Base-by-base conservation (phyloP, 2,888 invertebrate genomes). In the Ichneumon xanthorius region DNA sequence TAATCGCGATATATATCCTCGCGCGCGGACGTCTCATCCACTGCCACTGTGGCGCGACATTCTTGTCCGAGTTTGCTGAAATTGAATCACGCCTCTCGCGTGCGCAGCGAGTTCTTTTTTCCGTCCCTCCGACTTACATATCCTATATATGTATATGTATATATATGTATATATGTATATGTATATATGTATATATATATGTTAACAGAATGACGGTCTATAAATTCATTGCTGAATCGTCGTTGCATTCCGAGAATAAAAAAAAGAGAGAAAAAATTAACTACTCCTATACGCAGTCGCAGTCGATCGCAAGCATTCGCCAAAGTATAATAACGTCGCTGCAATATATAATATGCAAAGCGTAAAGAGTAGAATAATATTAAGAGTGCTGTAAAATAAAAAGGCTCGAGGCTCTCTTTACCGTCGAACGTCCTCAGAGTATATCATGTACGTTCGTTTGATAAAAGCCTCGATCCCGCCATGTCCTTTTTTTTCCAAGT, bases 361-460 rank as follows among this genome's bases (percentile, higher is more conserved):
- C 58, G 58, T 26, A 58, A 22, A 58, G 26, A 14, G 58, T 58
- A 14, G 58, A 58, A 58, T 45, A 14, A 45, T 45, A 45, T 45
- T 45, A 30, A 67, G 33, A 53, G 5, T 22, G 30, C 58, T 33
- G 55, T 19, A 71, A 4, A 67, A 67, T 45, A 77, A 37, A 45
- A 40, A 50, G 53, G 50, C 37, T 72, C 26, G 48, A 30, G 53
- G 68, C 67, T 45, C 55, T 72, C 58, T 68, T 85, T 71, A 83
- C 80, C 82, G 61, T 68, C 30, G 73, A 80, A 82, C 85, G 80
- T 86, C 68, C 85, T 83, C 82, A 77, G 76, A 50, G 40, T 55
- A n/a, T 83, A 9, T 72, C 61, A 63, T 50, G 9, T 78, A 83
- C 85, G 85, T 80, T 83, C 72, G 50, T 82, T 82, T n/a, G 68